Evolutionary conservation across 2,113 vertebrate genomes (phyloP).

Genomic region (Megalops atlanticus): DNA sequence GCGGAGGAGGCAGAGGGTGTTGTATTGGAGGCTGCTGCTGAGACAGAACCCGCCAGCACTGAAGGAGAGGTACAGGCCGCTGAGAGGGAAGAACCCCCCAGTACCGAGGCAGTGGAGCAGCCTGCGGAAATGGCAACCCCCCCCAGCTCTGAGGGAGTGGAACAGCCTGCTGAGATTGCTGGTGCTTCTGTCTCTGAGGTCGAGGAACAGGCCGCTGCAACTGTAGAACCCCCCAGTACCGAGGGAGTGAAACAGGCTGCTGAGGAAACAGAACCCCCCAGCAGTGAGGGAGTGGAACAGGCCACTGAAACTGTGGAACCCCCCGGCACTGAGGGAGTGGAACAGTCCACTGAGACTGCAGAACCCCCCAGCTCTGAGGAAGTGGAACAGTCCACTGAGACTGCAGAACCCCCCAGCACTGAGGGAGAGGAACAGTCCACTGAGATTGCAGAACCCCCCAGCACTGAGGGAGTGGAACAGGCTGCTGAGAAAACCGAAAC

Average conservation of each 20-base stretch:
- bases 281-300: too few relatives aligned
- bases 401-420: neutral
- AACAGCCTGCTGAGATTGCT: neutral
- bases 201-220: neutral
- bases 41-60: too few relatives aligned
- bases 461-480: neutral
- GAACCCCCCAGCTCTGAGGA: neutral
- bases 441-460: neutral
- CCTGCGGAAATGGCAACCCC: neutral
- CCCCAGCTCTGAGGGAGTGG: neutral
- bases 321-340: too few relatives aligned
- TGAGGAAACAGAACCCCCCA: neutral
- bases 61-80: neutral
- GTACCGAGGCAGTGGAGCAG: neutral
- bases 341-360: too few relatives aligned
- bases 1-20: constrained; percentile 44
- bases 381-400: neutral
- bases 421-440: neutral
- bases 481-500: too few relatives aligned
- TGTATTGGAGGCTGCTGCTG: neutral
- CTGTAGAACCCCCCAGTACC: neutral
- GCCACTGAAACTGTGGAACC: too few relatives aligned
- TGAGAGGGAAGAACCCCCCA: neutral
- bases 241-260: constrained; percentile 26
- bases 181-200: neutral